Evolutionary conservation across 2,113 vertebrate species (phyloP), one percentile per base, ranked within the genome.

Genomic region (Pomatostomus ruficeps): DNA sequence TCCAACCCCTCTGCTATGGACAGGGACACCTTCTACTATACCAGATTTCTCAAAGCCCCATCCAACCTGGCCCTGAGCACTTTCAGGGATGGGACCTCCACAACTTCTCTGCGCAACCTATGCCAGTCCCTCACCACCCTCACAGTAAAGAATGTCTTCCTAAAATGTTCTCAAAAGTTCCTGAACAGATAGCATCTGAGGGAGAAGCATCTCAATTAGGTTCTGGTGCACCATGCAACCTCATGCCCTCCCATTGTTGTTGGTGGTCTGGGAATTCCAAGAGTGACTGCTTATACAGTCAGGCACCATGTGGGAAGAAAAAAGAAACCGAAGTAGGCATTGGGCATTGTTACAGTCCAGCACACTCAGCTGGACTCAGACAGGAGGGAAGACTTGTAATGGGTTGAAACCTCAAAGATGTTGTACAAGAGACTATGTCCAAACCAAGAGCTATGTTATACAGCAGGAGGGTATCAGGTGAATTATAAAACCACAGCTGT

Each of bases 191-290:
- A 72, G 28, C 24, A 19, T 96, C 83, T 86, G 77, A 81, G 54
- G 48, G 67, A 97, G 75, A 97, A 96, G 65, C 77, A 89, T 91
- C 38, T 14, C 14, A 14, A 54, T 73, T 68, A 88, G 40, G 67
- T 83, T 68, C 72, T 58, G 33, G 75, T 82, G n/a, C 23, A 62
- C 36, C 57, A 49, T 9, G 5, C 52, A 93, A 83, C 77, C 86
- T 92, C 93, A 68, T 24, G 25, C 95, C 92, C 85, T 97, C 91
- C 79, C 35, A 67, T 85, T 89, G 48, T 66, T 70, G 43, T 87
- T 90, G 57, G 72, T 83, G 80, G 52, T 68, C 52, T 63, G 82
- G 91, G 82, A 94, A 95, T 80, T 83, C 57, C 86, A 73, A 96
- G 25, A 78, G 71, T 40, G 68, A 45, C 57, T 89, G 77, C 68